phyloP scores from a whole-genome alignment of 2,113 vertebrate genomes.

The Circaetus gallicus region DNA sequence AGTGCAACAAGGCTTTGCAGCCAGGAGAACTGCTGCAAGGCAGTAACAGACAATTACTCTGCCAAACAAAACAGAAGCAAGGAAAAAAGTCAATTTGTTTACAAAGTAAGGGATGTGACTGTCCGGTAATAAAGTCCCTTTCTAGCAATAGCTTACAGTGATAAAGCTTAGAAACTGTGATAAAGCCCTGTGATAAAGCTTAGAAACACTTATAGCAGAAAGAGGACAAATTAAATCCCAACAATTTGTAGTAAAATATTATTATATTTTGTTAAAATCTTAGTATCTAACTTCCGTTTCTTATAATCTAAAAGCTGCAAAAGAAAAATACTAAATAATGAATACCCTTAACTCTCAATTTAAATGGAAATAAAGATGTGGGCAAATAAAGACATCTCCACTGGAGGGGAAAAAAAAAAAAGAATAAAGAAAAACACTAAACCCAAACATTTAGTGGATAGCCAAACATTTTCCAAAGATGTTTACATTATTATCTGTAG shows the following conservation, averaged over 20 bases:
- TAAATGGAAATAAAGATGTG: background rate
- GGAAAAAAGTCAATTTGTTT: conserved; percentile 51
- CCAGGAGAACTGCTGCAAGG: background rate
- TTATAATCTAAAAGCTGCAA: background rate
- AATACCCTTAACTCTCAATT: background rate
- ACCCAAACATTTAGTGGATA: background rate
- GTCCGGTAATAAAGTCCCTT: conserved; percentile 22
- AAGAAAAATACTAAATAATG: background rate
- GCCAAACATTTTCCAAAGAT: background rate
- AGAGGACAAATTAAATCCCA: background rate
- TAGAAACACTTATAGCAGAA: background rate
- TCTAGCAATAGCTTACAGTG: background rate
- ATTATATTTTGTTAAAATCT: background rate
- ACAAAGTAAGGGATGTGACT: background rate
- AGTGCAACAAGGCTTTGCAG: background rate
- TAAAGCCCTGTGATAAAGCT: background rate
- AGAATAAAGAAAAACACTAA: background rate
- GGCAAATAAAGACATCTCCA: background rate
- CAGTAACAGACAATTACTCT: conserved; percentile 48
- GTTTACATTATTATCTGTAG: background rate
- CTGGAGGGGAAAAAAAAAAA: background rate
- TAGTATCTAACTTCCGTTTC: background rate
- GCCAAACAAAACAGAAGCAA: conserved; percentile 40
- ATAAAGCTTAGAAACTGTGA: background rate
- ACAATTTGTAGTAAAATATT: background rate